Percentiles rank a stretch among this genome's conserved stretches.
phyloP scores from a whole-genome alignment of 2,113 vertebrate species.

The Melanostigma gelatinosum region DNA sequence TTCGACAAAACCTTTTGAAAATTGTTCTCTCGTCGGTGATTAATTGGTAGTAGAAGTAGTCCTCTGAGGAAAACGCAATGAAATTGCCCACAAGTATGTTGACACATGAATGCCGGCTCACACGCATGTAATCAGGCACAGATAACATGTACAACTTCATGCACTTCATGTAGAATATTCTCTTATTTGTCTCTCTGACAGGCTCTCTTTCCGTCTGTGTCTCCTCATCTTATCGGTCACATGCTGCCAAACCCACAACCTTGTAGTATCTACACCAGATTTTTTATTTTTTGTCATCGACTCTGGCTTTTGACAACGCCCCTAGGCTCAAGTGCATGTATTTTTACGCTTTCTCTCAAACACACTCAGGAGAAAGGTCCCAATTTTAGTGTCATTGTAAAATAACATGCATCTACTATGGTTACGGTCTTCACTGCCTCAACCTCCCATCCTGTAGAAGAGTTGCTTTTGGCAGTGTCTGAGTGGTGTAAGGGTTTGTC shows the following conservation, averaged over 20 bases:
- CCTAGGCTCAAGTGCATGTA: conserved; percentile 7
- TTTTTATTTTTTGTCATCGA: neutral
- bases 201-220: neutral
- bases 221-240: neutral
- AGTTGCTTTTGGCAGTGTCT: conserved; percentile 43
- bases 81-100: conserved; percentile 14
- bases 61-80: conserved; percentile 2
- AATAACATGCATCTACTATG: neutral
- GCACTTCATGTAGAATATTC: neutral
- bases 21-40: conserved; percentile 3
- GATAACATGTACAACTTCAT: conserved; percentile 27
- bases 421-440: conserved; percentile 11
- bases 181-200: conserved; percentile 13
- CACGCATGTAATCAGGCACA: conserved; percentile 35
- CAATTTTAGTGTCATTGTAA: conserved; percentile 3
- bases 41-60: conserved; percentile 15
- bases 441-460: neutral
- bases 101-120: neutral
- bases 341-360: conserved; percentile 25
- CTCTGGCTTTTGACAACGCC: conserved; percentile 14
- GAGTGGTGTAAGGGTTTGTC: conserved; percentile 51
- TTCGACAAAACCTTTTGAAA: conserved; percentile 22
- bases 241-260: neutral
- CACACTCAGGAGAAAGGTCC: neutral
- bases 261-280: neutral